These are phyloP conservation scores for Apteryx mantelli DNA, from an alignment of 2,113 vertebrate genomes.

Conservation along the genomic window DNA sequence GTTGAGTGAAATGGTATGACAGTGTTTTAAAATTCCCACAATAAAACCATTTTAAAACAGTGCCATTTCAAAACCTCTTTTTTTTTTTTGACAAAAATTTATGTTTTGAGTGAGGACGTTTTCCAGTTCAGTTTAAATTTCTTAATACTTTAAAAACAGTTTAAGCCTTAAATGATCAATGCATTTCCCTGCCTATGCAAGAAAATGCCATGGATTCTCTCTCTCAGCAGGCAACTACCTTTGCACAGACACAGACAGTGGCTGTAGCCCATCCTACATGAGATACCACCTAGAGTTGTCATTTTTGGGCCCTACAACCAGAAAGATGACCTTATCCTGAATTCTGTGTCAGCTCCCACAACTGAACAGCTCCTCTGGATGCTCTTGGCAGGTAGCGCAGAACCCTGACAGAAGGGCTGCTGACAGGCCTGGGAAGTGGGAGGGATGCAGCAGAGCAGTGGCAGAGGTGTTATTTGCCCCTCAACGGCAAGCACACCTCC, in stretches of 20 bases:
- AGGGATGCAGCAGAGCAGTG: not conserved
- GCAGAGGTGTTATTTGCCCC: not conserved
- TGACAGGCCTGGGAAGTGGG: not conserved
- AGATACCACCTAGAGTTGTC: not conserved
- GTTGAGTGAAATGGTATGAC: not conserved
- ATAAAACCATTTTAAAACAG: not conserved
- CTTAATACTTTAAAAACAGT: not conserved
- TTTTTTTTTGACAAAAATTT: not conserved
- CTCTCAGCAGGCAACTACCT: not conserved
- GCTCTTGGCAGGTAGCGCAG: not conserved
- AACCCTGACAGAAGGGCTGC: not conserved
- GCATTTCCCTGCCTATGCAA: not conserved
- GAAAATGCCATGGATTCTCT: not conserved
- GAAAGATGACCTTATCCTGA: not conserved
- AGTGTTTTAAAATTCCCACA: not conserved
- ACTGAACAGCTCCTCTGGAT: not conserved
- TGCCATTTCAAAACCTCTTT: not conserved
- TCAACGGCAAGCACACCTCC: not conserved
- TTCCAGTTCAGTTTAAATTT: not conserved
- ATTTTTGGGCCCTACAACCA: no score
- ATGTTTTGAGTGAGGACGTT: not conserved
- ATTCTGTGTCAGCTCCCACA: not conserved
- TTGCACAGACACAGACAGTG: not conserved
- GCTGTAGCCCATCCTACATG: not conserved
- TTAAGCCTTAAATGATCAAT: not conserved